Evolutionary conservation across 2,797 vertebrate species (phyloP).

Genomic region (Crax fasciolata): DNA sequence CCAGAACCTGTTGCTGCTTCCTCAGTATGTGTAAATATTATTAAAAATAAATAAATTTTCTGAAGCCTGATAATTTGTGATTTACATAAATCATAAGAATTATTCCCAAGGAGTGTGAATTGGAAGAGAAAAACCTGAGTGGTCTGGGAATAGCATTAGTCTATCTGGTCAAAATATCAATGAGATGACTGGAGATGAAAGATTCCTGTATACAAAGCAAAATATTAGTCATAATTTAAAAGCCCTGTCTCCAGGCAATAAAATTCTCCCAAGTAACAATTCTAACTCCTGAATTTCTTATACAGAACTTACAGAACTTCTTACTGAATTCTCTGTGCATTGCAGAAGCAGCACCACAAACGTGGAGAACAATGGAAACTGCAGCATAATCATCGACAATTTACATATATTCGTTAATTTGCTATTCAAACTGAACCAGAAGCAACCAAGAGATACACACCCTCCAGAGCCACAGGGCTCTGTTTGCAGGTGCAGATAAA

Average conservation of each 20-base stretch:
- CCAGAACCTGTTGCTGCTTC: background rate
- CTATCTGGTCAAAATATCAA: background rate
- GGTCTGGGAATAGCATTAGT: background rate
- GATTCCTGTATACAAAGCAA: background rate
- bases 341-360: background rate
- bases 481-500: constrained; percentile 9
- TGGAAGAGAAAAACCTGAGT: background rate
- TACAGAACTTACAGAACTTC: background rate
- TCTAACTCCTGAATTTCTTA: constrained; percentile 20
- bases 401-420: background rate
- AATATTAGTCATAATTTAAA: constrained; percentile 39
- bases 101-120: background rate
- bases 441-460: background rate
- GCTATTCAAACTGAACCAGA: background rate
- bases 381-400: background rate
- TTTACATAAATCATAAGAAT: background rate
- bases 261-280: constrained; percentile 15
- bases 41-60: background rate
- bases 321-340: background rate
- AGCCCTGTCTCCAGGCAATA: constrained; percentile 21
- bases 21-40: background rate
- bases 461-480: background rate
- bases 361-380: constrained; percentile 4
- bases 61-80: background rate
- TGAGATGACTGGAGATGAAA: constrained; percentile 32